Conservation (phyloP, 2,113 vertebrate genomes). For the Phalacrocorax brasilianus region DNA sequence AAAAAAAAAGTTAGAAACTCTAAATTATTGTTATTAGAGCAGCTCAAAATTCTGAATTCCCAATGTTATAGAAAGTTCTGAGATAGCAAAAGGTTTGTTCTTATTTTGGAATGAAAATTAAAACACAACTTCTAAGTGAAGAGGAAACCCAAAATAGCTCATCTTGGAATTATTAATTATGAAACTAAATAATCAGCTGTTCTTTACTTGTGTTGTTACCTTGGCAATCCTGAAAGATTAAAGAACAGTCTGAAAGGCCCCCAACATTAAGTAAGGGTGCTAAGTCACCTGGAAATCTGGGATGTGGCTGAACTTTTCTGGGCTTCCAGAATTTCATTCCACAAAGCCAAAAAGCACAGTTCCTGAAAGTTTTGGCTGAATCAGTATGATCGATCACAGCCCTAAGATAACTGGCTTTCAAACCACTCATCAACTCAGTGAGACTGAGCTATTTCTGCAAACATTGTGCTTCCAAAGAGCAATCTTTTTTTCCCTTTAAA, state of each 20-base stretch:
- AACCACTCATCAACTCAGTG: background rate
- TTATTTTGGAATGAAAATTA: background rate
- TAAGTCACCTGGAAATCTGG: background rate
- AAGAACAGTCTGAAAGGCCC: background rate
- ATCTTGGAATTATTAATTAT: background rate
- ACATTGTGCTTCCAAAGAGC: background rate
- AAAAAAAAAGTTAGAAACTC: background rate
- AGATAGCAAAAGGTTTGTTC: background rate
- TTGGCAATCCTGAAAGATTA: background rate
- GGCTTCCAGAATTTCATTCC: background rate
- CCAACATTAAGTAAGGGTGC: background rate
- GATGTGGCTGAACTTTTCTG: background rate
- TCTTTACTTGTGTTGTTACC: background rate
- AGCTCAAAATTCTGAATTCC: background rate
- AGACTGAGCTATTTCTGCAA: background rate
- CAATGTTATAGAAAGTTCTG: background rate
- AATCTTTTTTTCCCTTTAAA: background rate
- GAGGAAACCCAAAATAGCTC: background rate
- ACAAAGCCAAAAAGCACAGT: background rate
- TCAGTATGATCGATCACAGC: background rate
- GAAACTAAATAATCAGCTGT: background rate
- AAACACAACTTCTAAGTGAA: background rate
- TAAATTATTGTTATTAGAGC: background rate
- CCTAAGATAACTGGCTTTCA: background rate
- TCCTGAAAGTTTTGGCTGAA: background rate